Base-by-base conservation (phyloP, 2,797 vertebrate genomes). In the Typhlichthys eigenmanni region DNA sequence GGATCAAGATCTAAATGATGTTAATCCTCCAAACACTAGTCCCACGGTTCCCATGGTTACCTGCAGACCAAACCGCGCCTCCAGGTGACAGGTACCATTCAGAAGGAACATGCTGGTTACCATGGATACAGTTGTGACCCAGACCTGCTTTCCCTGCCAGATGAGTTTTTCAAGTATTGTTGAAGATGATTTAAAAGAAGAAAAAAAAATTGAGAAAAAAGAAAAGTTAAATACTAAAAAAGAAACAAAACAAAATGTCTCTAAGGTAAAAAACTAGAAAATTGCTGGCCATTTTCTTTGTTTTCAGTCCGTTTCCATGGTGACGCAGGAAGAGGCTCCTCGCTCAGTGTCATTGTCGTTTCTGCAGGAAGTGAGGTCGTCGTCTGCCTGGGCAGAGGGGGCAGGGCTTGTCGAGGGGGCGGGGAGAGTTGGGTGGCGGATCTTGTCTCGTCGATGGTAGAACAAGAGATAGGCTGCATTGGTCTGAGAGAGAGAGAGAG, bases 401-500 rank as follows among this genome's bases (percentile, higher is more conserved):
- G 55, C 24, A 3, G 24, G 24, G 51, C 71, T 71, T 0, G 77
- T 16, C 54, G 9, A 46, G 67, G 79, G 62, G 10, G 69, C 58
- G 52, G 91, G 77, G 49, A 77, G 55, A 13, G 86, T 84, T 47
- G 91, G 90, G 65, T 87, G 90, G 13, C 90, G 81, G 59, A 92
- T 88, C 79, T 94, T 92, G 66, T 95, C 95, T 75, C 94, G 94
- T 48, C 94, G 93, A 55, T 95, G 95, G 87, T 95, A 96, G 86
- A 96, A 96, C 60, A 95, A 75, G 57, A 96, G 93, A 16, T 96
- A 96, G 73, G 94, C 95, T 16, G 95, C 95, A 74, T 93, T 95
- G 71, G 94, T 95, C 95, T 96, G 82, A 0, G 13, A 17, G 64
- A 11, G 14, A 53, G 10, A 14, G 0, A 13, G 32, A 3, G 3